Base-by-base conservation (phyloP, 2,797 vertebrate species). In the Gallinago stenura region DNA sequence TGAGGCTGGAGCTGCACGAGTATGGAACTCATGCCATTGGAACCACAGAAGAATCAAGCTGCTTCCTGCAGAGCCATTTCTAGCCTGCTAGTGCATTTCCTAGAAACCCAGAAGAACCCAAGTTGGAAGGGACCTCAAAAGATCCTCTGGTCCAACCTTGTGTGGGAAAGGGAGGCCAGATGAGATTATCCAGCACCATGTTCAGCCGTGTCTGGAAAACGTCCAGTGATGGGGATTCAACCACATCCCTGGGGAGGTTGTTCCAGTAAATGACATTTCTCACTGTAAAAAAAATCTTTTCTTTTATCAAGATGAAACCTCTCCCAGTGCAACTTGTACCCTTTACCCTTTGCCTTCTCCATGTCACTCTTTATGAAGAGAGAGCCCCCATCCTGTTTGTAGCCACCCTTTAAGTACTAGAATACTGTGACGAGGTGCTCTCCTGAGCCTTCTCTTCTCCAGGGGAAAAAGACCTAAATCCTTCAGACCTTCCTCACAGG, bases 11-110 rank as follows among this genome's bases (percentile, higher is more conserved):
- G 28, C 57, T 20, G 20, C 65, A 61, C 43, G 58, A 30, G 1
- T 15, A 39, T 39, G 24, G 54, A 14, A 51, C 9, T 72, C 0
- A 0, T 2, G 2, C 8, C 1, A 1, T 7, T 33, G 58, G 2
- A 84, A 46, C 3, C 1, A 3, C 21, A 30, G 6, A 46, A 69
- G 22, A 61, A 72, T 37, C 60, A 61, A 41, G 12, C 7, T 4
- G 3, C 26, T 41, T 85, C 64, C 77, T n/a, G 19, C 4, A 1
- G 50, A 70, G 43, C 28, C n/a, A 25, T 45, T 89, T 92, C 81
- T 45, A 75, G 19, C 9, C 39, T 56, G 22, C 12, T 50, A 56
- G 48, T 7, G 1, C n/a, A 60, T 56, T 35, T 46, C 14, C 75
- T 54, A 48, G 26, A 71, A 94, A 48, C 7, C 33, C 0, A 54